phyloP scores from a whole-genome alignment of 2,797 vertebrate genomes.

The Tapera naevia region DNA sequence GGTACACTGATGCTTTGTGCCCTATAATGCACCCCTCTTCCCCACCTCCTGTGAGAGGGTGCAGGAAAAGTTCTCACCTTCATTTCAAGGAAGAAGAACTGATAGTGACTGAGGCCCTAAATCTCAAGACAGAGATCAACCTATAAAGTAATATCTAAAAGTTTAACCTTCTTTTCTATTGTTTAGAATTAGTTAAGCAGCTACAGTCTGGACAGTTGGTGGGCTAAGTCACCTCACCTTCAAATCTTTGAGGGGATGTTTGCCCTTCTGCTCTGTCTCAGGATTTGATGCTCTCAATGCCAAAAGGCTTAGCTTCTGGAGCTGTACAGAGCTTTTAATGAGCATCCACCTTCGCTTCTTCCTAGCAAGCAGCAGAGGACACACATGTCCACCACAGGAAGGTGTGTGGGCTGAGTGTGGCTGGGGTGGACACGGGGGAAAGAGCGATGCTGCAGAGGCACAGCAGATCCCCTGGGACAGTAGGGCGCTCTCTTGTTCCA shows the following conservation, averaged over 20 bases:
- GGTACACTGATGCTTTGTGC: not conserved
- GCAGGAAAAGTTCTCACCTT: not conserved
- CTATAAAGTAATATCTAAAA: not conserved
- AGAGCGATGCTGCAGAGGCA: accelerated
- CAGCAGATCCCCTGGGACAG: not conserved
- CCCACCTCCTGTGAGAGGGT: not conserved
- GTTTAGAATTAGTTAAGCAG: not conserved
- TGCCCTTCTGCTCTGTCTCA: not conserved
- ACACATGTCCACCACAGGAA: not conserved
- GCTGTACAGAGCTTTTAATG: not conserved
- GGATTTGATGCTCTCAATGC: not conserved
- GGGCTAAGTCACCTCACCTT: not conserved
- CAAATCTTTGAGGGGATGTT: not conserved
- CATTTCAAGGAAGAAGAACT: not conserved
- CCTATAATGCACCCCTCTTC: not conserved
- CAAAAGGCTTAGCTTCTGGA: not conserved
- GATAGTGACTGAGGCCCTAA: not conserved
- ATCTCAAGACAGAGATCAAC: not conserved
- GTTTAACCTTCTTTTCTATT: not conserved
- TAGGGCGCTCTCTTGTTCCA: not conserved
- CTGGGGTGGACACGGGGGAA: not conserved
- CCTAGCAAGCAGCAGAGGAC: not conserved
- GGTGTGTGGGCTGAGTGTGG: no score
- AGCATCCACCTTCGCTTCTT: not conserved
- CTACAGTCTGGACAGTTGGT: not conserved